These are phyloP conservation scores for Chiridota heheva DNA, from an alignment of 35 echinoderm and acorn worm species.

Conservation along the genomic window DNA sequence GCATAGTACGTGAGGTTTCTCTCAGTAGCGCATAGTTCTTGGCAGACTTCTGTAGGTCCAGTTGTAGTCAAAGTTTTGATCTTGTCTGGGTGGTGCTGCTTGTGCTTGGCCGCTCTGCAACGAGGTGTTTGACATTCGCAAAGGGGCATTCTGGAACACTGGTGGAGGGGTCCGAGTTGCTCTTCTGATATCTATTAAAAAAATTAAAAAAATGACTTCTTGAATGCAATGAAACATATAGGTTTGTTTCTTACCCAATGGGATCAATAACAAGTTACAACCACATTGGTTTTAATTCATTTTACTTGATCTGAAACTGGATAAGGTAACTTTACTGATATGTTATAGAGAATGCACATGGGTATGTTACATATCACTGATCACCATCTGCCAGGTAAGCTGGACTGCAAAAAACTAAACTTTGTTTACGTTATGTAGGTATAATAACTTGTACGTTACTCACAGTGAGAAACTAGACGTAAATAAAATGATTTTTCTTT, in stretches of 20 bases:
- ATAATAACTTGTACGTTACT: no score
- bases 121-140: constrained; percentile 63
- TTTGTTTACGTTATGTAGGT: no score
- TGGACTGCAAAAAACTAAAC: no score
- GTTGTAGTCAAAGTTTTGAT: constrained; percentile 63
- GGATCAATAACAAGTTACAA: constrained; percentile 14
- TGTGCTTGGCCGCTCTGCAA: constrained; percentile 53
- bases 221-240: not conserved
- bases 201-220: not conserved
- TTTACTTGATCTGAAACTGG: not conserved
- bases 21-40: constrained; percentile 72
- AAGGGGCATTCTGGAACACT: constrained; percentile 58
- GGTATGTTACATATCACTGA: not conserved
- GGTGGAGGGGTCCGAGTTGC: constrained; percentile 64
- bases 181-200: constrained; percentile 46
- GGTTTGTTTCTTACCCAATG: not conserved
- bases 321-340: not conserved
- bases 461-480: no score
- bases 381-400: not conserved
- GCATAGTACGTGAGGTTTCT: no score
- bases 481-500: no score
- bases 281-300: not conserved
- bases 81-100: not conserved
- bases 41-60: constrained; percentile 93
- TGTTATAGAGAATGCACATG: not conserved